Evolutionary conservation across 2,888 invertebrate genomes (phyloP), one percentile per base, ranked within the genome.

Genomic region (Gnatocerus cornutus): DNA sequence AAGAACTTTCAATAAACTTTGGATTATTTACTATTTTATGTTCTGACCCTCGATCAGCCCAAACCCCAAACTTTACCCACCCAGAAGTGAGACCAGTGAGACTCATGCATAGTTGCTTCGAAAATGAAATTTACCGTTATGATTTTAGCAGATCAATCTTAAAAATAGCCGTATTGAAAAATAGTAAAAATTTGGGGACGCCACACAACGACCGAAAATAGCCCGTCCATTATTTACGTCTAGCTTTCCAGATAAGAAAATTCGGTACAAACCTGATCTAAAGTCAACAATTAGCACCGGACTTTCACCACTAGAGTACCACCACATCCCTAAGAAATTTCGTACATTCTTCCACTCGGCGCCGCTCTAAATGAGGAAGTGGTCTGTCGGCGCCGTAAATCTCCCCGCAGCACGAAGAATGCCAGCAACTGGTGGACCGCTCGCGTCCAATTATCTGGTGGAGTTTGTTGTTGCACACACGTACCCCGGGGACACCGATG

Each of bases 401-500:
- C 37, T 65, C 50, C 56, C 10, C 13, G 46, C 41, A 43, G 21
- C 50, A 14, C 41, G 52, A 61, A 37, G 46, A 61, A 61, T 48
- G 48, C 59, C 33, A 33, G 33, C 41, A 30, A 13, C 12, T 29
- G 39, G 63, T 39, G 52, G 41, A 37, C 37, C 41, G 52, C 50
- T 48, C 30, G 65, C 50, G 46, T 30, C 71, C 70, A 72, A 72
- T 71, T 72, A 67, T 53, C 64, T 56, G 56, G 48, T 43, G 68
- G 62, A 58, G 41, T 41, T 41, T 10, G 62, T 62, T 62, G 62
- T 62, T 62, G 62, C 50, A 68, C 52, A 64, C 55, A 69, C 58
- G 61, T 71, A 64, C 66, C 71, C 65, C 33, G 72, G 69, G 72
- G 71, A 74, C 66, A 71, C 69, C 69, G 65, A 68, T 73, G 71